Conservation (phyloP, 2,888 invertebrate species). For the Scaptomyza flava region DNA sequence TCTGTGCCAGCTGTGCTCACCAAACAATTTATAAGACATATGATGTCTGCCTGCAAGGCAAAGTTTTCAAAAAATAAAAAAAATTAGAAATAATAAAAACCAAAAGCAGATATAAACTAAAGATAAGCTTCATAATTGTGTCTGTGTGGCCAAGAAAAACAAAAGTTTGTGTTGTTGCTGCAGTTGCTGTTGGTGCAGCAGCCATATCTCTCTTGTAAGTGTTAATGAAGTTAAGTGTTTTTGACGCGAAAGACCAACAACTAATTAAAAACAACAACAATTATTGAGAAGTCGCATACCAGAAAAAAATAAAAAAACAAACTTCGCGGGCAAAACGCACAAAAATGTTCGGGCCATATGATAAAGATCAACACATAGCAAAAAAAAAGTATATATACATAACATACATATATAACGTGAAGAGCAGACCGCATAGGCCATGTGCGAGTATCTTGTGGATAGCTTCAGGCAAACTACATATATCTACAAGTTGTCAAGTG, state of each 20-base stretch:
- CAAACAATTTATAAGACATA: slow-evolving; percentile 70
- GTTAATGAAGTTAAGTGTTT: slow-evolving; percentile 79
- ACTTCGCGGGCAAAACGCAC: slow-evolving; percentile 51
- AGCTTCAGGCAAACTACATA: slow-evolving; percentile 37
- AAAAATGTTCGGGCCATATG: slow-evolving; percentile 61
- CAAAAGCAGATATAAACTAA: slow-evolving; percentile 62
- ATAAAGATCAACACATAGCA: slow-evolving; percentile 69
- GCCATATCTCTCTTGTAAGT: slow-evolving; percentile 75
- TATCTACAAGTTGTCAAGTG: slow-evolving; percentile 35
- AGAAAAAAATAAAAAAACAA: slow-evolving; percentile 37
- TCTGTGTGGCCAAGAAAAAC: slow-evolving; percentile 66
- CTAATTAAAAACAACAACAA: slow-evolving; percentile 54
- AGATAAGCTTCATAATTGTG: slow-evolving; percentile 78
- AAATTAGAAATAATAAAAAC: slow-evolving; percentile 25
- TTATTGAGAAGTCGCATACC: slow-evolving; percentile 72
- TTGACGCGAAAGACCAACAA: slow-evolving; percentile 64
- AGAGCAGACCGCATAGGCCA: slow-evolving; percentile 41
- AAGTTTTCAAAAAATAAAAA: slow-evolving; percentile 37
- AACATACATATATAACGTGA: slow-evolving; percentile 4
- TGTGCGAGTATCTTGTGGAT: slow-evolving; percentile 32
- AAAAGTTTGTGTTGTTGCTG: slow-evolving; percentile 45
- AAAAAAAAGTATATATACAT: slow-evolving; percentile 29
- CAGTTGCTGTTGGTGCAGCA: slow-evolving; percentile 19
- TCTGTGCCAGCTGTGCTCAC: slow-evolving; percentile 32
- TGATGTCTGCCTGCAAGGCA: slow-evolving; percentile 70